A percentile compares a stretch with the other conserved stretches of the same genome.
Evolutionary conservation across 2,888 invertebrate species (phyloP).

Genomic region (Arge pagana): DNA sequence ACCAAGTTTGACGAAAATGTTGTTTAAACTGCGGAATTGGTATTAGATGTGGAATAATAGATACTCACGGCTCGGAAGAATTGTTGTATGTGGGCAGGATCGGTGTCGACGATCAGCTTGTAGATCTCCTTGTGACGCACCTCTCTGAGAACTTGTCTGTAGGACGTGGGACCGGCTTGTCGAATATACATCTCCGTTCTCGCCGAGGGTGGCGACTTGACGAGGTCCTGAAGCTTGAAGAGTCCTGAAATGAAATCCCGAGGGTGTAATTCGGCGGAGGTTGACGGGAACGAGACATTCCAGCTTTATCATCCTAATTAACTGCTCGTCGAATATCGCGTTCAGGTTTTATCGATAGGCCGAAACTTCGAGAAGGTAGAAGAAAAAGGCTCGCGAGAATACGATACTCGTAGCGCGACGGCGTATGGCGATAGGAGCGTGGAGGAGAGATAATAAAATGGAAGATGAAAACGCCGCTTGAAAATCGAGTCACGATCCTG

Average conservation of each 20-base stretch:
- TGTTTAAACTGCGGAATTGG: no score
- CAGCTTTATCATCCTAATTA: no score
- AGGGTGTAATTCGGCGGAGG: no score
- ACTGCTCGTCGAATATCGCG: no score
- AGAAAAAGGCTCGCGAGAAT: constrained; percentile 23
- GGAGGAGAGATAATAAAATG: constrained; percentile 9
- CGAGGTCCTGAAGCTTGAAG: constrained; percentile 83
- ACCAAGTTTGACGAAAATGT: no score
- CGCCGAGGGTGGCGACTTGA: constrained; percentile 70
- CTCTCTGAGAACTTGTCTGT: constrained; percentile 74
- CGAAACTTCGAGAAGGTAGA: no score
- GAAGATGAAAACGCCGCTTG: constrained; percentile 1
- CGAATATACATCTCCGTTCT: constrained; percentile 78
- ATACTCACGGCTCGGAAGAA: constrained; percentile 85
- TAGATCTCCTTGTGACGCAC: constrained; percentile 85
- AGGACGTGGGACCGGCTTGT: constrained; percentile 71
- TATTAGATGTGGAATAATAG: no score
- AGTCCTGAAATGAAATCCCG: constrained; percentile 65
- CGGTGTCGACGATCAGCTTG: constrained; percentile 87
- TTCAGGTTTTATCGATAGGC: no score
- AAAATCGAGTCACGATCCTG: constrained; percentile 16
- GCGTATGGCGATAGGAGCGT: constrained; percentile 3
- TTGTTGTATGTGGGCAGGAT: constrained; percentile 77
- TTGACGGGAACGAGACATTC: background rate
- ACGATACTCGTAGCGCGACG: no score